Conservation (phyloP, 2,888 invertebrate genomes). For the Limnephilus lunatus region DNA sequence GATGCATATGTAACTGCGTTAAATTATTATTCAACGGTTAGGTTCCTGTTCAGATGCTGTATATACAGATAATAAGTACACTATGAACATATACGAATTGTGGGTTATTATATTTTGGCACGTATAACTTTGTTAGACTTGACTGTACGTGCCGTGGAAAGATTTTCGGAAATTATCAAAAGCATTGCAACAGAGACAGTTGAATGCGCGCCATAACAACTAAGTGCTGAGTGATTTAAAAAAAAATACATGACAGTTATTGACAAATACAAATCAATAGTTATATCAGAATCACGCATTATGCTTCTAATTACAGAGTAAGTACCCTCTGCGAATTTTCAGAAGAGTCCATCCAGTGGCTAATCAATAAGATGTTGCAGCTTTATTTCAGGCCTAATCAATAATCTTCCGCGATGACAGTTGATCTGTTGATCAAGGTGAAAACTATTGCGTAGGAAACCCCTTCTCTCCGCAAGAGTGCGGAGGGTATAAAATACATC, state of each 20-base stretch:
- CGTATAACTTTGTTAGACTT: background rate
- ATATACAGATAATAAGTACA: background rate
- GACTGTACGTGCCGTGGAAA: background rate
- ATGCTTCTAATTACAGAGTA: background rate
- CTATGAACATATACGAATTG: background rate
- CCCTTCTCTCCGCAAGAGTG: background rate
- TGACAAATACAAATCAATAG: background rate
- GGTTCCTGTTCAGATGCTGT: background rate
- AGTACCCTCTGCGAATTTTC: background rate
- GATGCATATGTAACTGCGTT: background rate
- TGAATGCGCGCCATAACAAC: background rate
- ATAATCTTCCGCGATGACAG: background rate
- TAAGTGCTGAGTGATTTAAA: background rate
- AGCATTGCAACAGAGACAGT: background rate
- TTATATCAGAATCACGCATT: background rate
- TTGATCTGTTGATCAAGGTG: background rate
- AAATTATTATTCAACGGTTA: background rate
- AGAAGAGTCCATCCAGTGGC: background rate
- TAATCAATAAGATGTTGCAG: background rate
- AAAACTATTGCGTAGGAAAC: background rate
- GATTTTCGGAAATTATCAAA: background rate
- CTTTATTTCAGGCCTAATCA: background rate
- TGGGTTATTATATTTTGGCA: background rate
- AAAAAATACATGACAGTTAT: background rate
- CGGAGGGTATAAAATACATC: background rate